Evolutionary conservation across 2,888 invertebrate species (phyloP).

Genomic region (Chrysolina oricalcia): DNA sequence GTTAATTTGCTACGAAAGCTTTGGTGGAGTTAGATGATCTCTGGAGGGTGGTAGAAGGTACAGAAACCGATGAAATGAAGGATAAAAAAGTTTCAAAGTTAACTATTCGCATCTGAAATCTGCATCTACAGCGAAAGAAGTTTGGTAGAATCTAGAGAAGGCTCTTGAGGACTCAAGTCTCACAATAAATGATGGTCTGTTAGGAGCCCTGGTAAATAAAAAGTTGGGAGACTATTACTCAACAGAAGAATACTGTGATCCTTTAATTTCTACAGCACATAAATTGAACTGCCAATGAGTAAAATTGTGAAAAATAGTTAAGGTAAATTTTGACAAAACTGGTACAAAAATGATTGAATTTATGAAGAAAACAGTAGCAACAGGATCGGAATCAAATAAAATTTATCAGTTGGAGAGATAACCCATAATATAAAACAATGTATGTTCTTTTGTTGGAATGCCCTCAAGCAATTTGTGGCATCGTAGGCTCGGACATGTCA

Average conservation of each 20-base stretch:
- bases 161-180: too few species aligned
- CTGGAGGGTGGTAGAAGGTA: slow-evolving; percentile 24
- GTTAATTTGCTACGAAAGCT: slow-evolving; percentile 30
- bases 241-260: slow-evolving; percentile 4
- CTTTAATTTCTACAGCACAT: slow-evolving; percentile 19
- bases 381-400: not conserved
- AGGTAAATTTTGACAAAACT: not conserved
- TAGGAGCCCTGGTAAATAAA: too few species aligned
- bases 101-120: slow-evolving; percentile 20
- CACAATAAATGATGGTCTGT: too few species aligned
- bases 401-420: not conserved
- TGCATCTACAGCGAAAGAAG: not conserved
- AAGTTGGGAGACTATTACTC: slow-evolving; percentile 11
- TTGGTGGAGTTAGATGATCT: slow-evolving; percentile 23
- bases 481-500: slow-evolving; percentile 9
- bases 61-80: slow-evolving; percentile 29
- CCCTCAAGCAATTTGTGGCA: slow-evolving; percentile 4
- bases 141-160: not conserved
- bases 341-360: not conserved
- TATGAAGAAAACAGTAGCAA: slow-evolving; percentile 3
- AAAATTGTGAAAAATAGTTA: not conserved
- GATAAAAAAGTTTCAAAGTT: slow-evolving; percentile 27
- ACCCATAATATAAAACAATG: not conserved
- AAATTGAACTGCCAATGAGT: slow-evolving; percentile 1
- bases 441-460: not conserved